Percentiles rank a stretch among this genome's conserved stretches.
Evolutionary conservation across 2,888 invertebrate genomes (phyloP).

Genomic region (Drosophila sordidula): DNA sequence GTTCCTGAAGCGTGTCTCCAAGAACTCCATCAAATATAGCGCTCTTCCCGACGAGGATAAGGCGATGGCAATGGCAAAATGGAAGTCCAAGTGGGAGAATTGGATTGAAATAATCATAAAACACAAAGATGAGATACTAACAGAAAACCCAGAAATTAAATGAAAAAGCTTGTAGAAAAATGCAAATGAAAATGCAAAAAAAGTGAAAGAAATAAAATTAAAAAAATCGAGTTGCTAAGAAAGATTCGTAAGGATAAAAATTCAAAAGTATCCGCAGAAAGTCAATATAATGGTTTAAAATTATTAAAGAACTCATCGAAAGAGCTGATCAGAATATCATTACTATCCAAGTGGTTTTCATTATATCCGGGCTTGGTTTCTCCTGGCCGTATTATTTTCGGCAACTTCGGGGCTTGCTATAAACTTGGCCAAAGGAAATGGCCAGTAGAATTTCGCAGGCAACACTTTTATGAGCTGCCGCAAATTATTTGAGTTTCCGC

Average conservation of each 20-base stretch:
- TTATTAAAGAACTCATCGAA: too few species aligned
- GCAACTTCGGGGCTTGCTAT: background rate
- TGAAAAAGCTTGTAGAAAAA: background rate
- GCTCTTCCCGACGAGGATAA: conserved; percentile 86
- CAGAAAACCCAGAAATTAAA: background rate
- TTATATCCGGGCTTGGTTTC: background rate
- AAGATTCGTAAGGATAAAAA: too few species aligned
- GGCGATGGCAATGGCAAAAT: conserved; percentile 85
- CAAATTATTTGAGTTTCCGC: conserved; percentile 67
- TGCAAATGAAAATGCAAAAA: too few species aligned
- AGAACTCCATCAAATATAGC: conserved; percentile 91
- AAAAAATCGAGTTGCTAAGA: too few species aligned
- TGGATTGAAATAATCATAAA: conserved; percentile 85
- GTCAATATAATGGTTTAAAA: too few species aligned
- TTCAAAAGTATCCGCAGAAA: too few species aligned
- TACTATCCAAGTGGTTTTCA: background rate
- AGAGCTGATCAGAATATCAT: too few species aligned
- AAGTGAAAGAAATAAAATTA: too few species aligned
- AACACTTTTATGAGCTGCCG: conserved; percentile 36
- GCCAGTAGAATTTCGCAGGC: conserved; percentile 30
- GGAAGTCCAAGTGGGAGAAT: conserved; percentile 87
- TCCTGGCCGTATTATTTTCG: background rate
- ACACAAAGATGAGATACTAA: conserved; percentile 13
- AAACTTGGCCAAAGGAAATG: conserved; percentile 37
- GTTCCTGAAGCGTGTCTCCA: conserved; percentile 89